Evolutionary conservation across 2,797 vertebrate species (phyloP).

Genomic region (Mastacembelus armatus): DNA sequence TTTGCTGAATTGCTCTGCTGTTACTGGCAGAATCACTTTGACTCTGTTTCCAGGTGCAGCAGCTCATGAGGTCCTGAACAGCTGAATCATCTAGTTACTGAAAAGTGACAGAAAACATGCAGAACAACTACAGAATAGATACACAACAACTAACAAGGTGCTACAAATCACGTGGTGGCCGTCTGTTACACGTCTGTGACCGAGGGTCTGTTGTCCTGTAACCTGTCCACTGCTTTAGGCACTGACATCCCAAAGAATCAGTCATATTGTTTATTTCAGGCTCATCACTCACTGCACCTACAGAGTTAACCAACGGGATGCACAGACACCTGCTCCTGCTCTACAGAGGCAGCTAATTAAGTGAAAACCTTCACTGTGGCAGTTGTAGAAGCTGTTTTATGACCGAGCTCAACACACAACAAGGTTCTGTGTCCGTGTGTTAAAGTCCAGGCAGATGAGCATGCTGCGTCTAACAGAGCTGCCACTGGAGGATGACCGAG

Average conservation of each 20-base stretch:
- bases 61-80: neutral
- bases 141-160: no score
- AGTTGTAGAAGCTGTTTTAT: neutral
- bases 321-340: no score
- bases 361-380: neutral
- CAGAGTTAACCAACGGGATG: no score
- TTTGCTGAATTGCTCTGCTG: constrained; percentile 57
- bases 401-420: neutral
- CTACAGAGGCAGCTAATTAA: neutral
- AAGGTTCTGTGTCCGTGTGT: constrained; percentile 14
- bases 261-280: no score
- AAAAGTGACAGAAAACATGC: no score
- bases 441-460: constrained; percentile 21
- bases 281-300: no score
- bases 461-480: constrained; percentile 17
- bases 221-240: no score
- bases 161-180: no score
- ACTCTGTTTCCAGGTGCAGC: constrained; percentile 34
- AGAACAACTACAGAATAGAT: no score
- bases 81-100: neutral
- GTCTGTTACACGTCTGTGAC: no score
- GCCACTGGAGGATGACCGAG: neutral
- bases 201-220: no score
- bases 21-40: constrained; percentile 32
- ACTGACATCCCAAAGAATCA: no score